Evolutionary conservation across 2,888 invertebrate genomes (phyloP).

Genomic region (Hartigia nigra): DNA sequence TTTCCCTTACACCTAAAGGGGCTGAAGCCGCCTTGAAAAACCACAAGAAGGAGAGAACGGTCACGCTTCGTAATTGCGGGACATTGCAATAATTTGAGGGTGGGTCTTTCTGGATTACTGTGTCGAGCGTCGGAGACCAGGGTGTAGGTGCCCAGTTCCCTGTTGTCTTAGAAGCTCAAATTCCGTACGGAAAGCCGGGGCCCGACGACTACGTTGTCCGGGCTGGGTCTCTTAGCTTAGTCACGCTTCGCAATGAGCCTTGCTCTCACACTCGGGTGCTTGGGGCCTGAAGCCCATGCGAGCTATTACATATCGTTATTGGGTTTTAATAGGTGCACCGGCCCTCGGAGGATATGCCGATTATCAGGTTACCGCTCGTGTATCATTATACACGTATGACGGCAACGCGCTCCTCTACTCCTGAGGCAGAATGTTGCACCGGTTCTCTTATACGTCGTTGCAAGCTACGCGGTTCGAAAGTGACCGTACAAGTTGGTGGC

Average conservation of each 20-base stretch:
- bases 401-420: background rate
- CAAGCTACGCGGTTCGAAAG: constrained; percentile 23
- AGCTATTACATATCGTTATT: constrained; percentile 59
- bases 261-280: constrained; percentile 20
- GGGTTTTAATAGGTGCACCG: constrained; percentile 56
- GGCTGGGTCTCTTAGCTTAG: constrained; percentile 43
- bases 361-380: constrained; percentile 55
- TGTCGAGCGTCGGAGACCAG: constrained; percentile 14
- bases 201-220: constrained; percentile 9
- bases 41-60: constrained; percentile 27
- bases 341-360: constrained; percentile 53
- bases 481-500: constrained; percentile 9
- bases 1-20: constrained; percentile 15
- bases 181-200: constrained; percentile 24
- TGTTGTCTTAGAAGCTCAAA: constrained; percentile 34
- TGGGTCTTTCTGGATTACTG: constrained; percentile 23
- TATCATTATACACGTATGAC: constrained; percentile 23
- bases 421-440: background rate
- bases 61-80: constrained; percentile 59
- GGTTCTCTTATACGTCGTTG: constrained; percentile 28
- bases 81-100: constrained; percentile 47
- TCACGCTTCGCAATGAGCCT: constrained; percentile 57
- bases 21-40: constrained; percentile 20
- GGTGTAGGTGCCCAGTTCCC: constrained; percentile 4
- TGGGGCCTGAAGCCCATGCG: constrained; percentile 26